A percentile compares a stretch with the other conserved stretches of the same genome.
Conservation (phyloP, 2,888 invertebrate species). For the Aplocera efformata region DNA sequence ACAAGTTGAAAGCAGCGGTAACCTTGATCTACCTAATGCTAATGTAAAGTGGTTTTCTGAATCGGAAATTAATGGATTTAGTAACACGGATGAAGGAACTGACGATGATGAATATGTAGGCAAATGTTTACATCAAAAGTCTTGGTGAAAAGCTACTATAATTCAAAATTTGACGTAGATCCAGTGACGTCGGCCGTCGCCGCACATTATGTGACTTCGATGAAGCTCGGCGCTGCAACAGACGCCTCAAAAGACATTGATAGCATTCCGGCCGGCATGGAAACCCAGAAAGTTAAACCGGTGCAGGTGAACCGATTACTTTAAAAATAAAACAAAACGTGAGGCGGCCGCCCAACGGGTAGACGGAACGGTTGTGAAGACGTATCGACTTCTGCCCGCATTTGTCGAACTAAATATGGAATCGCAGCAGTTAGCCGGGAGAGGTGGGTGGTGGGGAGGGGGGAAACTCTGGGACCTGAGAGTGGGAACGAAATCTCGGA, state of each 20-base stretch:
- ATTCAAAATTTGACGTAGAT: constrained; percentile 7
- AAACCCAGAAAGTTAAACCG: constrained; percentile 42
- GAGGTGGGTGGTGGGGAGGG: constrained; percentile 39
- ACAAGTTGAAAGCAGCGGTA: constrained; percentile 17
- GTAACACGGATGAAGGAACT: neutral
- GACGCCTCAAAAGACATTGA: constrained; percentile 25
- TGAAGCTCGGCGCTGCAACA: constrained; percentile 9
- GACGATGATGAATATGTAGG: constrained; percentile 5
- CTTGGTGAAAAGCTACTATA: constrained; percentile 3
- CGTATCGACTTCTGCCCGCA: constrained; percentile 53
- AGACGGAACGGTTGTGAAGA: constrained; percentile 56
- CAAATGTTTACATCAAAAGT: constrained; percentile 3
- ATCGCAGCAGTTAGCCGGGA: constrained; percentile 42
- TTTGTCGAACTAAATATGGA: constrained; percentile 76
- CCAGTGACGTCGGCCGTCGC: constrained; percentile 4
- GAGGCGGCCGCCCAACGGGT: constrained; percentile 47
- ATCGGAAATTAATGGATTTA: neutral
- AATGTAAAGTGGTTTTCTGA: constrained; percentile 1
- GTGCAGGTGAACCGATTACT: constrained; percentile 60
- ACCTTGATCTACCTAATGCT: constrained; percentile 18
- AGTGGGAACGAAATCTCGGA: constrained; percentile 60
- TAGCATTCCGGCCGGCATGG: constrained; percentile 32
- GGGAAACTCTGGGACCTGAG: constrained; percentile 48
- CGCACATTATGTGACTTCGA: no score
- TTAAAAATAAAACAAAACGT: constrained; percentile 48